Conservation (phyloP, 2,888 invertebrate species). For the Theodoxus fluviatilis region DNA sequence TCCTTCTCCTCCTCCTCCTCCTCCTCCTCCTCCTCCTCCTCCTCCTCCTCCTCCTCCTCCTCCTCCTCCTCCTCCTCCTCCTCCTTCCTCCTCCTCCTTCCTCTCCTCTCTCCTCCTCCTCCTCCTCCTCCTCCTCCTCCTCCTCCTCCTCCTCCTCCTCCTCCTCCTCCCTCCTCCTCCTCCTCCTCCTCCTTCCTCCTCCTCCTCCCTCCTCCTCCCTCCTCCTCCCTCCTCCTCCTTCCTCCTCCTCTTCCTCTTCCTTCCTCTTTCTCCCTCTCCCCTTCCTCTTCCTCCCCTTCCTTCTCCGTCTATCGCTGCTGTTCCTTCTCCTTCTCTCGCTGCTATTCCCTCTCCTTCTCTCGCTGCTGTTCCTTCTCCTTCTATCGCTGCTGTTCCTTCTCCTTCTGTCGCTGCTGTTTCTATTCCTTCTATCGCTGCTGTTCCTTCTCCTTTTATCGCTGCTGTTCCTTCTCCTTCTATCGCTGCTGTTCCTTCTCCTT, state of each 20-base stretch:
- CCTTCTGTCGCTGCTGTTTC: conserved; percentile 12
- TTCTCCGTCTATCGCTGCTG: conserved; percentile 12
- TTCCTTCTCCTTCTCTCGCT: conserved; percentile 13
- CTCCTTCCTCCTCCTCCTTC: background rate
- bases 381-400: conserved; percentile 10
- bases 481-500: background rate
- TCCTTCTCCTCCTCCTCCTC: background rate
- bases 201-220: background rate
- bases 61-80: background rate
- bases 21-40: background rate
- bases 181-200: conserved; percentile 22
- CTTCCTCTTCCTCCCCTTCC: background rate
- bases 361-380: background rate
- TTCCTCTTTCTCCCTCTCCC: background rate
- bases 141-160: conserved; percentile 2
- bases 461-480: background rate
- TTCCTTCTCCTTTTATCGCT: background rate
- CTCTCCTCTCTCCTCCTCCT: conserved; percentile 13
- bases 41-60: background rate
- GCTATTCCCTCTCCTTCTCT: background rate
- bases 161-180: conserved; percentile 1
- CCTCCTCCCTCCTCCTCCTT: background rate
- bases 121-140: conserved; percentile 21
- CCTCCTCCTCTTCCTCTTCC: background rate
- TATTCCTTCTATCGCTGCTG: conserved; percentile 6